A percentile compares a stretch with the other conserved stretches of the same genome.
Conservation (phyloP, 2,888 invertebrate species). For the Mongoloraphidia duomilia region DNA sequence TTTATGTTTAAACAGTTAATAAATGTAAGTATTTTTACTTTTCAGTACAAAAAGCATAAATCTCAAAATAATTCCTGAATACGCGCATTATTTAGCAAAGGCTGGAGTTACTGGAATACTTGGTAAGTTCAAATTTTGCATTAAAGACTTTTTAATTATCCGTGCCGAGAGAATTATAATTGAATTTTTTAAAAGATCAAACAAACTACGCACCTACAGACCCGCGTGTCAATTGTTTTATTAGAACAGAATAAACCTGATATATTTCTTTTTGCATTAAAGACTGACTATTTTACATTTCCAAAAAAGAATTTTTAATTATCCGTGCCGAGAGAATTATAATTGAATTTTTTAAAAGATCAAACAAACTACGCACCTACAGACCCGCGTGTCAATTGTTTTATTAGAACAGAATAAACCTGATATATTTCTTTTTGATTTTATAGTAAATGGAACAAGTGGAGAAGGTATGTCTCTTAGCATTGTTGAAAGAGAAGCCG, state of each 20-base stretch:
- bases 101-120: slow-evolving; percentile 50
- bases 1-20: neutral
- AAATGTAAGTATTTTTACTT: slow-evolving; percentile 11
- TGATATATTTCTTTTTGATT: neutral
- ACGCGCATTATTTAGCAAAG: slow-evolving; percentile 46
- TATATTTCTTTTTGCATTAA: slow-evolving; percentile 1
- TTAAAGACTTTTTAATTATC: slow-evolving; percentile 2
- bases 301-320: too few relatives aligned
- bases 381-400: too few relatives aligned
- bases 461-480: slow-evolving; percentile 61
- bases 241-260: too few relatives aligned
- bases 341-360: too few relatives aligned
- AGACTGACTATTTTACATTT: too few relatives aligned
- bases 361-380: too few relatives aligned
- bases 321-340: neutral
- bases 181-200: too few relatives aligned
- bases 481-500: slow-evolving; percentile 47
- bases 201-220: too few relatives aligned
- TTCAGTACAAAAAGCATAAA: slow-evolving; percentile 19
- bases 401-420: too few relatives aligned
- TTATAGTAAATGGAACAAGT: slow-evolving; percentile 61
- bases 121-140: slow-evolving; percentile 34
- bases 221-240: too few relatives aligned
- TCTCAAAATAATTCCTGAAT: slow-evolving; percentile 31
- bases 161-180: neutral